Evolutionary conservation across 1,140 invertebrate genomes (phyloP).

Genomic region (Diachasmimorpha longicaudata): DNA sequence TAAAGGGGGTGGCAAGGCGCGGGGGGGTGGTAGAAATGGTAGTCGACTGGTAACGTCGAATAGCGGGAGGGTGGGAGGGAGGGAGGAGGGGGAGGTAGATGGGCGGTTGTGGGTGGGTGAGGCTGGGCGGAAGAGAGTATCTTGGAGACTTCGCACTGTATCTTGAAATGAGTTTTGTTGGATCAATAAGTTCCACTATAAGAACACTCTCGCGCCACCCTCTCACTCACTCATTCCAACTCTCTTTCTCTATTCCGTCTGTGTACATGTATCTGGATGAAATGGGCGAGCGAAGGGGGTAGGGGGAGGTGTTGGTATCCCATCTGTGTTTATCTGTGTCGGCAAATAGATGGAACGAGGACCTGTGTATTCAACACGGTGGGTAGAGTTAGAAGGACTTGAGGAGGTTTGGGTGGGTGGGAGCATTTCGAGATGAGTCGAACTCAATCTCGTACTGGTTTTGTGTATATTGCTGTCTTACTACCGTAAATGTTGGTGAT

Average conservation of each 20-base stretch:
- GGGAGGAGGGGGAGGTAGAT: background rate
- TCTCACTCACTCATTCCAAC: slow-evolving; percentile 41
- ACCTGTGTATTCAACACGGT: background rate
- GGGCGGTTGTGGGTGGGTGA: background rate
- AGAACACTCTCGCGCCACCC: slow-evolving; percentile 54
- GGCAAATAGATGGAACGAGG: slow-evolving; percentile 51
- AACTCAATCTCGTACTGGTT: slow-evolving; percentile 45
- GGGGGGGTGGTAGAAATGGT: slow-evolving; percentile 26
- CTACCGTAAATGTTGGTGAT: background rate
- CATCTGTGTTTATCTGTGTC: slow-evolving; percentile 56
- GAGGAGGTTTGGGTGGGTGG: slow-evolving; percentile 42
- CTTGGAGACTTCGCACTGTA: slow-evolving; percentile 66
- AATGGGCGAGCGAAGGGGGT: background rate
- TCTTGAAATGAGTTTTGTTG: slow-evolving; percentile 67
- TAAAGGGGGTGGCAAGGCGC: slow-evolving; percentile 33
- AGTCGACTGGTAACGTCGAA: slow-evolving; percentile 15
- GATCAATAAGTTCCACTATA: slow-evolving; percentile 66
- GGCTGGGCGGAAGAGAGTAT: slow-evolving; percentile 51
- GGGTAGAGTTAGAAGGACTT: background rate
- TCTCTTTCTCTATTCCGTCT: slow-evolving; percentile 43
- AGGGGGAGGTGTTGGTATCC: slow-evolving; percentile 38
- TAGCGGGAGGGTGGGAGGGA: background rate
- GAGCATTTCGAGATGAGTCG: slow-evolving; percentile 47
- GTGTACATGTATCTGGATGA: slow-evolving; percentile 44
- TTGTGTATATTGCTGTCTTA: background rate